Conservation (phyloP, 2,797 vertebrate genomes). For the Spea hammondii region DNA sequence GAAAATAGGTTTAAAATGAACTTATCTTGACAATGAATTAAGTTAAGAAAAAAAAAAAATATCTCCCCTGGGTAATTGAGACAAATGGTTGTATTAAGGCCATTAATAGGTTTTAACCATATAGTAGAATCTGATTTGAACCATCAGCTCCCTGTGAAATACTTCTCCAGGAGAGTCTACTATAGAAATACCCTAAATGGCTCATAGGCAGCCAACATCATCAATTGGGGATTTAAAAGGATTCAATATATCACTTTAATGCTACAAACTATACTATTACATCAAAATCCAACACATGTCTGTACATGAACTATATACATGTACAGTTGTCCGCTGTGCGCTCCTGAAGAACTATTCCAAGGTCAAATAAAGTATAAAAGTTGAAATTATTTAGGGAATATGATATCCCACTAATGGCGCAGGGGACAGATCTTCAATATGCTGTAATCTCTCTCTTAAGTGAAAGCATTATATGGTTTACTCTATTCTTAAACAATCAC, state of each 20-base stretch:
- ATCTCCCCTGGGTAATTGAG: constrained; percentile 37
- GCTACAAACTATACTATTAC: too few species aligned
- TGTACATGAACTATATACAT: too few species aligned
- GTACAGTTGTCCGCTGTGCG: too few species aligned
- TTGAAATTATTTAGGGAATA: background rate
- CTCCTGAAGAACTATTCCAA: background rate
- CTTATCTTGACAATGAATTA: constrained; percentile 42
- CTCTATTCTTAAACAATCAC: constrained; percentile 47
- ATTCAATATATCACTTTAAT: too few species aligned
- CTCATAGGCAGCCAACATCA: background rate
- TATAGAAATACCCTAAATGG: constrained; percentile 11
- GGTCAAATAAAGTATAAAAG: constrained; percentile 17
- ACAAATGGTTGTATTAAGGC: constrained; percentile 36
- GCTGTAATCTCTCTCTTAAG: constrained; percentile 48
- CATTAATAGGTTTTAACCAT: constrained; percentile 22
- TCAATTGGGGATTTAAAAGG: background rate
- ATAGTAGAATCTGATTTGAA: constrained; percentile 18
- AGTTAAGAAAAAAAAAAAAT: constrained; percentile 7
- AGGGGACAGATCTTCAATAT: constrained; percentile 33
- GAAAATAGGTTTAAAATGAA: constrained; percentile 12
- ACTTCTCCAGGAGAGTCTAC: constrained; percentile 5
- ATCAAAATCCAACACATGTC: too few species aligned
- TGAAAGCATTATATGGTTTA: constrained; percentile 52
- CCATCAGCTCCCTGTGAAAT: constrained; percentile 32
- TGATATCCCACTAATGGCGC: background rate